phyloP scores from a whole-genome alignment of 2,113 vertebrate species.

The Zosterops lateralis region DNA sequence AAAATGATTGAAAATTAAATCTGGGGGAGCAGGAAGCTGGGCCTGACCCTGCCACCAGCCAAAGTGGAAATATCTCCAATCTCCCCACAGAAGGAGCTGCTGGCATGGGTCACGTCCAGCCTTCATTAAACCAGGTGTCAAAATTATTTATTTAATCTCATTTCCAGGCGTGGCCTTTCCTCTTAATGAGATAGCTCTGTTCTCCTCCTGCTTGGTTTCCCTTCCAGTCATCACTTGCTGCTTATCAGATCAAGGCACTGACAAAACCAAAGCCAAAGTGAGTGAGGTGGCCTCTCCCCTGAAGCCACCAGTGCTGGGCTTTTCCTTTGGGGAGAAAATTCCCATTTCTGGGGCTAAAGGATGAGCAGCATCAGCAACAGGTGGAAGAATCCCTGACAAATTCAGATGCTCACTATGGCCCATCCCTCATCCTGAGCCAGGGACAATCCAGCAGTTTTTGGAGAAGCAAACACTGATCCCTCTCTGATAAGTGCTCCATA shows the following conservation, averaged over 20 bases:
- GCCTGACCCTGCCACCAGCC: background rate
- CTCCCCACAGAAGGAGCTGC: background rate
- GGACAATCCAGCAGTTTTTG: background rate
- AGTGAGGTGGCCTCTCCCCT: background rate
- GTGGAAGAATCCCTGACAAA: background rate
- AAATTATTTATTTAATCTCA: background rate
- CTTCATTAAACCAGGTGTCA: background rate
- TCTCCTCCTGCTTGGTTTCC: background rate
- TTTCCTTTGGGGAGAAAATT: background rate
- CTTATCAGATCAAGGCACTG: background rate
- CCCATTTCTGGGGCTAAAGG: background rate
- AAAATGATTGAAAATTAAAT: conserved; percentile 7
- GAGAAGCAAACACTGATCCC: conserved; percentile 23
- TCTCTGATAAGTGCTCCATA: conserved; percentile 3
- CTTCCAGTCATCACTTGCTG: background rate
- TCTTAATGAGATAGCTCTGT: background rate
- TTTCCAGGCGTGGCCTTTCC: background rate
- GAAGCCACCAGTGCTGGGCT: background rate
- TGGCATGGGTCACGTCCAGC: background rate
- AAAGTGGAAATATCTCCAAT: background rate
- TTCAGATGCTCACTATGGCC: background rate
- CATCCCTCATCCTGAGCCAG: background rate
- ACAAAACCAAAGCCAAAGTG: background rate
- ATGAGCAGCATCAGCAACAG: background rate
- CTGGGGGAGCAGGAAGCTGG: background rate